phyloP scores from a whole-genome alignment of 2,797 vertebrate species.

The Antennarius maculatus region DNA sequence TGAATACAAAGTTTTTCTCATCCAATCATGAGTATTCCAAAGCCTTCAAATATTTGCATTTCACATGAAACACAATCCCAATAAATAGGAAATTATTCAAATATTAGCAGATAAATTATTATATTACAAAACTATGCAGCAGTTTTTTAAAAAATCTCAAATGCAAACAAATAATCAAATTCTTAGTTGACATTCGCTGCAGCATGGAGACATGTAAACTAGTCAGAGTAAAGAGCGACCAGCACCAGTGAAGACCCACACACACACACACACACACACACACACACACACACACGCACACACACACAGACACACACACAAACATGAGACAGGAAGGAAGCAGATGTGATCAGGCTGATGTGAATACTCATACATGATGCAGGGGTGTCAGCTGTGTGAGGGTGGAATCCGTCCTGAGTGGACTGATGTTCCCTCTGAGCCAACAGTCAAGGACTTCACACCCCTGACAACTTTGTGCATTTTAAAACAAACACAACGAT shows the following conservation, averaged over 20 bases:
- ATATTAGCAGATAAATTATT: slow-evolving; percentile 23
- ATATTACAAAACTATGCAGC: slow-evolving; percentile 44
- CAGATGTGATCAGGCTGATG: slow-evolving; percentile 16
- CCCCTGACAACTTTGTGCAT: slow-evolving; percentile 56
- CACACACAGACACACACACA: slow-evolving; percentile 5
- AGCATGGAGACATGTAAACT: slow-evolving; percentile 33
- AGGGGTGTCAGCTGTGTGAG: not conserved
- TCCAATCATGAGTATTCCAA: not conserved
- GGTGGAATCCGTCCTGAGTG: too few relatives aligned
- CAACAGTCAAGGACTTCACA: not conserved
- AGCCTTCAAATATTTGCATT: not conserved
- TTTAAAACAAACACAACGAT: slow-evolving; percentile 82
- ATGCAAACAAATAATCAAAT: slow-evolving; percentile 1
- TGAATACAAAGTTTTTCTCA: slow-evolving; percentile 35
- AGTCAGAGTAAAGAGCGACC: slow-evolving; percentile 2
- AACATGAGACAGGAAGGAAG: slow-evolving; percentile 31
- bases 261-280: slow-evolving; percentile 5
- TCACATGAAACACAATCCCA: slow-evolving; percentile 12
- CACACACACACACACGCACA: slow-evolving; percentile 1
- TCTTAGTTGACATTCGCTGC: slow-evolving; percentile 17
- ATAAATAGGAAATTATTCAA: slow-evolving; percentile 50
- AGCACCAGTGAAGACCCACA: slow-evolving; percentile 16
- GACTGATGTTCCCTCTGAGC: not conserved
- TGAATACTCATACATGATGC: slow-evolving; percentile 5
- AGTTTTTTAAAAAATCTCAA: not conserved